Evolutionary conservation across 2,888 invertebrate species (phyloP), one percentile per base, ranked within the genome.

Genomic region (Agapostemon virescens): DNA sequence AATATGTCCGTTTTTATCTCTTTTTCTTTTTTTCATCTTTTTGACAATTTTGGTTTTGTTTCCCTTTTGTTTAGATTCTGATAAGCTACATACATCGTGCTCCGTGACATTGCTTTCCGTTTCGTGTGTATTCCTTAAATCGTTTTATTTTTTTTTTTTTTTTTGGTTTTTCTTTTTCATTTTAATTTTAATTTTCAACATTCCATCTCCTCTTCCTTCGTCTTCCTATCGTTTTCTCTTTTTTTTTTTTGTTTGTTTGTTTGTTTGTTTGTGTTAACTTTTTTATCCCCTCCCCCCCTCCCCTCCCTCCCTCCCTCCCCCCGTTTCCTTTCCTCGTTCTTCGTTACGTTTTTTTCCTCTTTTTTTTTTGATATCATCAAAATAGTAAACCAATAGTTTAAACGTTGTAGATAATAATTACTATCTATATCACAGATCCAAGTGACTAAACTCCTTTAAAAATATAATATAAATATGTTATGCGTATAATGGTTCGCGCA

Each of bases 391-490:
- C 90, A 90, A 89, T 90, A 87, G 84, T 88, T 74, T 88, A 89
- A 91, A 91, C 85, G 87, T 92, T 90, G 91, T 91, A 91, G 92
- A 92, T 86, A 90, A 92, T 92, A 92, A 92, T 92, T 92, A 92
- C 92, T 92, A 92, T 91, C 92, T 92, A 92, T 92, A 92, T 92
- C 92, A 92, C 92, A 92, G 92, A 92, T 92, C 88, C 92, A 92
- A 92, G 92, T 92, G 92, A 92, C 92, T 92, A 92, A 91, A 92
- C 91, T 92, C 90, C 90, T 92, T 92, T 92, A 91, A 92, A 92
- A 92, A 92, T 92, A 92, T 92, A 92, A 91, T 90, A 90, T 90
- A 90, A 90, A 90, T 90, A 90, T 89, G 88, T 87, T 71, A 84
- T 86, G 81, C 86, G 88, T 85, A 84, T 84, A 86, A 87, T 87